Evolutionary conservation across 2,888 invertebrate genomes (phyloP).

Genomic region (Drosophila aldrichi): DNA sequence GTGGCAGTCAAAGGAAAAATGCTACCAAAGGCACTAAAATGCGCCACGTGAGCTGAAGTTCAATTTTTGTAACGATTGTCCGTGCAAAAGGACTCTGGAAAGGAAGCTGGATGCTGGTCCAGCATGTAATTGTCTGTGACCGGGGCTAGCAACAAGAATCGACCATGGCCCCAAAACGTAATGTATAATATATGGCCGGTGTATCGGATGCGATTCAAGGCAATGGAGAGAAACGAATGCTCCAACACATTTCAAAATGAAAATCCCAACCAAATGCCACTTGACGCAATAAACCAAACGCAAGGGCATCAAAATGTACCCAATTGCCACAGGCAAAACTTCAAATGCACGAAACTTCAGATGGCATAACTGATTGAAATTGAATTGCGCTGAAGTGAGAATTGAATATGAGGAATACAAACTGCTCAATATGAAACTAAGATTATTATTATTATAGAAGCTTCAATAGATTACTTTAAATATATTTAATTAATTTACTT

Average conservation of each 20-base stretch:
- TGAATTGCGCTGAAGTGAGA: not conserved
- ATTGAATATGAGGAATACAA: not conserved
- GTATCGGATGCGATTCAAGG: constrained; percentile 74
- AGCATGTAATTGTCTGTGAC: constrained; percentile 77
- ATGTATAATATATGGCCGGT: constrained; percentile 76
- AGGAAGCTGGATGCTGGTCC: constrained; percentile 34
- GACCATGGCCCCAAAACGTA: constrained; percentile 43
- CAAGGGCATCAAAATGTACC: constrained; percentile 22
- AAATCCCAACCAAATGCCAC: constrained; percentile 81
- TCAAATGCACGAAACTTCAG: constrained; percentile 18
- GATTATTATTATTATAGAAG: not conserved
- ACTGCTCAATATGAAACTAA: not conserved
- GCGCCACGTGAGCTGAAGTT: constrained; percentile 78
- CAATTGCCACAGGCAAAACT: constrained; percentile 1
- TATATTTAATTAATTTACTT: not conserved
- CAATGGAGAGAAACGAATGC: constrained; percentile 62
- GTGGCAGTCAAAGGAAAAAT: constrained; percentile 35
- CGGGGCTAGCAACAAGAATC: constrained; percentile 36
- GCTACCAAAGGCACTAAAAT: constrained; percentile 68
- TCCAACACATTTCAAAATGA: constrained; percentile 76
- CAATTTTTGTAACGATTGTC: constrained; percentile 53
- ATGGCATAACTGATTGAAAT: not conserved
- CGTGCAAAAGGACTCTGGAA: not conserved
- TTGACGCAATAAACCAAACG: constrained; percentile 82
- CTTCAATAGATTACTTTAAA: not conserved